A percentile compares a stretch with the other conserved stretches of the same genome.
Evolutionary conservation across 2,113 vertebrate genomes (phyloP).

Genomic region (Hippocampus guttulatus): DNA sequence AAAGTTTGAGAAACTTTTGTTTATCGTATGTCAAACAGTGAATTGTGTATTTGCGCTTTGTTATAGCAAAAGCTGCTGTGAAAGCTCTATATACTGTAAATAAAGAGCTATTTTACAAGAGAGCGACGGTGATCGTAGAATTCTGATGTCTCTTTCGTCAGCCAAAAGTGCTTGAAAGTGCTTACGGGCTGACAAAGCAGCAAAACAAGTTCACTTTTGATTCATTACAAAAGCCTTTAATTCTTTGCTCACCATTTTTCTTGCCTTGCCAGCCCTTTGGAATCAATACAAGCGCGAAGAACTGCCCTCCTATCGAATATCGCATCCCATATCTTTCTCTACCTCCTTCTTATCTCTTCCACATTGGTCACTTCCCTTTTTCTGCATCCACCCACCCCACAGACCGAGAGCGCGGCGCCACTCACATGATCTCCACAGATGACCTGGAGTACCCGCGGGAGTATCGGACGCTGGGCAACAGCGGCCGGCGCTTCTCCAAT

Average conservation of each 20-base stretch:
- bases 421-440: conserved; percentile 97
- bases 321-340: conserved; percentile 54
- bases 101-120: not conserved
- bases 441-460: conserved; percentile 96
- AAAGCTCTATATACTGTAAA: too few species aligned
- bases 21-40: conserved; percentile 12
- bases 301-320: conserved; percentile 56
- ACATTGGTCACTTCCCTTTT: conserved; percentile 29
- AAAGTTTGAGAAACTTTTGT: not conserved
- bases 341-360: conserved; percentile 31
- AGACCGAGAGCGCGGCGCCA: conserved; percentile 91
- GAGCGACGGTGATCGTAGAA: conserved; percentile 10
- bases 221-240: conserved; percentile 46
- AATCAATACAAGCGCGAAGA: conserved; percentile 65
- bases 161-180: conserved; percentile 41
- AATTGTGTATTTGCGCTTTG: not conserved
- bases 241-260: conserved; percentile 47
- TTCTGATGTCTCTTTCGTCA: conserved; percentile 4
- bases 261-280: conserved; percentile 50
- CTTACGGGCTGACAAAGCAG: conserved; percentile 42
- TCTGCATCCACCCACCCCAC: conserved; percentile 17
- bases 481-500: conserved; percentile 94
- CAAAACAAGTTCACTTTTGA: conserved; percentile 52
- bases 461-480: conserved; percentile 90
- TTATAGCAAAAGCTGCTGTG: too few species aligned